Evolutionary conservation across 2,113 vertebrate genomes (phyloP), one percentile per base, ranked within the genome.

Genomic region (Trematocara stigmaticum): DNA sequence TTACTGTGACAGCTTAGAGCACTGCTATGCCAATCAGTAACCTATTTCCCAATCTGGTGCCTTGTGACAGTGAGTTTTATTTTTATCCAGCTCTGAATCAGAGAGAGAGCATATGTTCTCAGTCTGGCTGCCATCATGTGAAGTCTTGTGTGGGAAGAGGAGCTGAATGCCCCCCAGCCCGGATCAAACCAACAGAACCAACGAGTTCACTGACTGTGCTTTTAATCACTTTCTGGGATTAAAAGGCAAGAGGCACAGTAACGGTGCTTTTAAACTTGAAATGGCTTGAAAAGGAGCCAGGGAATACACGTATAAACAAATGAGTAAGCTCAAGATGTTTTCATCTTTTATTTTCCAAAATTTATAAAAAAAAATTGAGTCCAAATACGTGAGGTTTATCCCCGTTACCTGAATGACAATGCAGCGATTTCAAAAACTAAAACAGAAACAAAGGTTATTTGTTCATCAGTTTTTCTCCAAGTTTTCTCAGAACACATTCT

Each of bases 41-140:
- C 96, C 96, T 89, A 96, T 95, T 96, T 97, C 94, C 94, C 95
- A 91, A 96, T 96, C 96, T 97, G 96, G 93, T 91, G 93, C 95
- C 95, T 95, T 93, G 94, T 95, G 94, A 92, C 91, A 91, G 91
- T 89, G 91, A 92, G 92, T 94, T 95, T 95, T 96, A 96, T 96
- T 96, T 96, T 95, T 95, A 95, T 94, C 90, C 92, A 91, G 87
- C 86, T 95, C 92, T 87, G 92, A 94, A 91, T 95, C 92, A 86
- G 91, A 94, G 92, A 84, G 89, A 89, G 91, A 96, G 92, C 95
- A 96, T 96, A 96, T 96, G 96, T 92, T 95, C 95, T 92, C 94
- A 89, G 90, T 94, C 92, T 92, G 91, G 92, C 90, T 94, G 95
- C 93, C 95, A 96, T 95, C 95, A 94, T 93, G 93, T 90, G 93